Base-by-base conservation (phyloP, 2,888 invertebrate species). In the Mesorhabditis spiculigera region DNA sequence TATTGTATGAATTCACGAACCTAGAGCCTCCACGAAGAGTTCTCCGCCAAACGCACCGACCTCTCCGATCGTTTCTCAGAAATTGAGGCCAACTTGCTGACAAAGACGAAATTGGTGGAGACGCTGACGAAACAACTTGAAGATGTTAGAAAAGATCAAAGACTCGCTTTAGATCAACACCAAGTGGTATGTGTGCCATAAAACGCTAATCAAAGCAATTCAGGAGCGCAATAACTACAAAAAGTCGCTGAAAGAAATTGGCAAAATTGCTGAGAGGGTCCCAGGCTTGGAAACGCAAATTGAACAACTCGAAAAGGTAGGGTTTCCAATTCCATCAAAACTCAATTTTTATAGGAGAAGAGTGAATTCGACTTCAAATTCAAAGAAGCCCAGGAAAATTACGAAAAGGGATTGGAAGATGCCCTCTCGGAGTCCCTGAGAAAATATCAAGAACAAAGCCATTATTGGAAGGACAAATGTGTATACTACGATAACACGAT, bases 91-190 rank as follows among this genome's bases (percentile, higher is more conserved):
- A 83, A 80, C 72, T 73, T 86, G 5, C 58, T 75, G 4, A 72
- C 82, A 1, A 86, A 86, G 69, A 79, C 82, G 4, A 75, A 80
- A 42, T 72, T 86, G 5, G 81, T 82, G 1, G 83, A 78, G 62
- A 66, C 45, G 8, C 28, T 66, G 10, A 44, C 44, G 8, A 76
- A 76, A 63, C 77, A 77, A 41, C 58, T 77, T 43, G 78, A 78
- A 69, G 75, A 77, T 13, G 72, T 74, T 4, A 45, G 78, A 65
- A 74, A 50, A 66, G 42, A 66, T 44, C 66, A 66, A 43, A 66
- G 43, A 13, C 8, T 66, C 10, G 13, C 43, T 66, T 43, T 43
- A 28, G 63, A 63, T n/a, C 63, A 65, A 65, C 42, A 16, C 44
- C 65, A 28, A 65, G 28, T 43, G 8, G 45, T 45, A 3, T 43